A percentile compares a stretch with the other conserved stretches of the same genome.
Evolutionary conservation across 2,113 vertebrate species (phyloP).

Genomic region (Enhydra lutris): DNA sequence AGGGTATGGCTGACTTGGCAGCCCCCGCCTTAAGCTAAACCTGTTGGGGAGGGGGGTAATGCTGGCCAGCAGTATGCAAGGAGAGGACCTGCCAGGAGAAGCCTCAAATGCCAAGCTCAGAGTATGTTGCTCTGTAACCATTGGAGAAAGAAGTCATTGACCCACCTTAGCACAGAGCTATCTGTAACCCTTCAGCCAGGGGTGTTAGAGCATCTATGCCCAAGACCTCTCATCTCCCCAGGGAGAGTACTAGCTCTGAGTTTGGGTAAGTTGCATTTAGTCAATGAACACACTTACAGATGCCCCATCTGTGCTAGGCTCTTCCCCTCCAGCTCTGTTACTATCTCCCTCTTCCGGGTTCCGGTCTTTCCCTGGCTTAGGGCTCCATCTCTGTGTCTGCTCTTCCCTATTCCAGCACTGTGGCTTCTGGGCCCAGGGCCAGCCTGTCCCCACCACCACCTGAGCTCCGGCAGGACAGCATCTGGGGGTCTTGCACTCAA

Average conservation of each 20-base stretch:
- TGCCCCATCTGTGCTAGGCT: neutral
- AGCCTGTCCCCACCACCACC: neutral
- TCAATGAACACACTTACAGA: neutral
- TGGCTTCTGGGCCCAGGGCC: neutral
- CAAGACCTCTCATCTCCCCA: neutral
- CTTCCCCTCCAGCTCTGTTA: neutral
- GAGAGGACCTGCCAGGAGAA: neutral
- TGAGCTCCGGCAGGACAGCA: neutral
- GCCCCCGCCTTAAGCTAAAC: neutral
- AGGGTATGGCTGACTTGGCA: neutral
- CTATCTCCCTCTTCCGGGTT: neutral
- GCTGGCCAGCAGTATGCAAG: neutral
- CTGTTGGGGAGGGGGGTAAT: neutral
- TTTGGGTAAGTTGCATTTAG: neutral
- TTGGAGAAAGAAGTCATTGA: neutral
- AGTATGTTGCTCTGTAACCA: neutral
- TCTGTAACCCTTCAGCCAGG: neutral
- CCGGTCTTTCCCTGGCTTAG: neutral
- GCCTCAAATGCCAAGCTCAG: neutral
- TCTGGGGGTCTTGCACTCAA: neutral
- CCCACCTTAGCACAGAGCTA: neutral
- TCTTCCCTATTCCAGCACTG: neutral
- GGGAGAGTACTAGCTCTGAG: neutral
- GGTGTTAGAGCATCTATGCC: neutral
- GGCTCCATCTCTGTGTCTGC: neutral